Percentiles rank a stretch among this genome's conserved stretches.
These are phyloP conservation scores for Barnardius zonarius DNA, from an alignment of 2,113 vertebrate genomes.

Conservation along the genomic window DNA sequence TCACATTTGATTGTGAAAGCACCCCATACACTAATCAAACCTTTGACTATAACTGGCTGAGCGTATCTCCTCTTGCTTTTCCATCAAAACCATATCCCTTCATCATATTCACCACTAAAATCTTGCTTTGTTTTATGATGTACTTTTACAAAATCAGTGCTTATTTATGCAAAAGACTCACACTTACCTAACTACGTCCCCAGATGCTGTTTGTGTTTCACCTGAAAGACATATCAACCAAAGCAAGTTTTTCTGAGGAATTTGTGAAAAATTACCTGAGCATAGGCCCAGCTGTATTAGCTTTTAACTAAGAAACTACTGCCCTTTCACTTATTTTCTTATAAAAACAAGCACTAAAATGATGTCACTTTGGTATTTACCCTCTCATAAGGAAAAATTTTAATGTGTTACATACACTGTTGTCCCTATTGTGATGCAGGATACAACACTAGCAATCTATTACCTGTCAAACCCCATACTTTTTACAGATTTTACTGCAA, in stretches of 20 bases:
- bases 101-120: background rate
- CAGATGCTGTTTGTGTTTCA: background rate
- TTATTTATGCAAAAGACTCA: background rate
- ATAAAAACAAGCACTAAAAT: background rate
- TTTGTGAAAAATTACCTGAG: background rate
- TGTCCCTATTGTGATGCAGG: background rate
- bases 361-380: background rate
- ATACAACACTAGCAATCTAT: no score
- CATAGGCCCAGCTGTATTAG: background rate
- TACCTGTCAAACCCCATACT: background rate
- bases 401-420: accelerated
- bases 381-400: background rate
- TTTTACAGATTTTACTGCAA: background rate
- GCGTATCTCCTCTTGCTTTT: background rate
- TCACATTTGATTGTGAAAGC: accelerated
- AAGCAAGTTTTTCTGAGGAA: background rate
- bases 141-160: background rate
- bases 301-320: background rate
- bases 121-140: background rate
- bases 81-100: background rate
- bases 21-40: accelerated
- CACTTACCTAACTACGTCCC: no score
- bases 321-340: background rate
- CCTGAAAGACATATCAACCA: background rate
- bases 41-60: background rate